Evolutionary conservation across 2,113 vertebrate species (phyloP).

Genomic region (Jaculus jaculus): DNA sequence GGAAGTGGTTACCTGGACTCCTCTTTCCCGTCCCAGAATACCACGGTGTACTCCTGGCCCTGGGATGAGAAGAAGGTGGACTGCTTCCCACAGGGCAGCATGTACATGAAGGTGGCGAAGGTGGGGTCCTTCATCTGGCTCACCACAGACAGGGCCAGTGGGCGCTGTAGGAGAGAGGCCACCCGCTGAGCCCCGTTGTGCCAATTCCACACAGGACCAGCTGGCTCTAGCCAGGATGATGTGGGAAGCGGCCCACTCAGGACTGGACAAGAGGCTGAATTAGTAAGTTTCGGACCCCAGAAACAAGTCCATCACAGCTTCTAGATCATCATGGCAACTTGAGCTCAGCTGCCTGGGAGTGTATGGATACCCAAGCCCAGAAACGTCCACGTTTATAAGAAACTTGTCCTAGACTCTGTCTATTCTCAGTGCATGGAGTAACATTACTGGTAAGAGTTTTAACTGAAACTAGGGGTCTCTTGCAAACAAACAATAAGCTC

Average conservation of each 20-base stretch:
- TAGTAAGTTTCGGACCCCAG: neutral
- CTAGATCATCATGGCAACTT: neutral
- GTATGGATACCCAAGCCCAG: neutral
- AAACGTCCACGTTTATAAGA: neutral
- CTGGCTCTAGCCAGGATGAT: neutral
- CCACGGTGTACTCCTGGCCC: conserved; percentile 90
- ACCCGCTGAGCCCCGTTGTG: neutral
- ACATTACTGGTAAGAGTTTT: neutral
- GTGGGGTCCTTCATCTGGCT: conserved; percentile 95
- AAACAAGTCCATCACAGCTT: neutral
- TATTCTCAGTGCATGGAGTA: neutral
- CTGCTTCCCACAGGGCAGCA: conserved; percentile 90
- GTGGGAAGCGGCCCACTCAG: neutral
- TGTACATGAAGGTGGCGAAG: conserved; percentile 93
- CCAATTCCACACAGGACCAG: neutral
- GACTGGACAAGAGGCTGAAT: neutral
- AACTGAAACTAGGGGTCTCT: neutral
- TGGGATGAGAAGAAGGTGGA: conserved; percentile 92
- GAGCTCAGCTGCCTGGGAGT: neutral
- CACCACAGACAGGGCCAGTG: conserved; percentile 89
- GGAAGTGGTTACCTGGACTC: conserved; percentile 86
- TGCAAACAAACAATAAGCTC: neutral
- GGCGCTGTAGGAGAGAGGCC: conserved; percentile 86
- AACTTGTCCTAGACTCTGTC: neutral
- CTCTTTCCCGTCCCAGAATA: conserved; percentile 94